Evolutionary conservation across 2,888 invertebrate species (phyloP).

Genomic region (Resseliella maxima): DNA sequence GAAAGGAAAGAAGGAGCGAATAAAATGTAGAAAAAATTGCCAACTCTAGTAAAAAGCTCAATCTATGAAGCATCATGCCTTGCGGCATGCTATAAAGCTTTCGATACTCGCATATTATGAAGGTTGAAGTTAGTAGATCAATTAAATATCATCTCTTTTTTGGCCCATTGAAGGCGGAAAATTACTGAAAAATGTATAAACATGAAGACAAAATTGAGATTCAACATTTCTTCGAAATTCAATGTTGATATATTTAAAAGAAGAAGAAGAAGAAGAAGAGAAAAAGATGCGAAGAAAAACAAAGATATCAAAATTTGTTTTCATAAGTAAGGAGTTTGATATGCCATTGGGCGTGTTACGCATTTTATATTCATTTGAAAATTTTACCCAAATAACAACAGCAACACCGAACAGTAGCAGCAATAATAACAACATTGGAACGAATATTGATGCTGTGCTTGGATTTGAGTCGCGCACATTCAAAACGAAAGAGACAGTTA

Average conservation of each 20-base stretch:
- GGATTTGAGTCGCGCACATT: not conserved
- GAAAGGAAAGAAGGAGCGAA: no score
- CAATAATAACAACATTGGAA: no score
- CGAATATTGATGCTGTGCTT: no score
- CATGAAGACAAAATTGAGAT: not conserved
- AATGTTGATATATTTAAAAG: not conserved
- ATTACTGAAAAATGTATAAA: not conserved
- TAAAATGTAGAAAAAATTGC: no score
- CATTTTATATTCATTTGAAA: not conserved
- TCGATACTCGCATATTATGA: constrained; percentile 46
- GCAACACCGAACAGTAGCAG: no score
- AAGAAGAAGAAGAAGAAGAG: not conserved
- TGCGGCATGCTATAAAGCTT: not conserved
- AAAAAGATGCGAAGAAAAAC: not conserved
- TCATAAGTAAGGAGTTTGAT: not conserved
- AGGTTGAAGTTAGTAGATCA: constrained; percentile 29
- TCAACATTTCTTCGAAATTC: not conserved
- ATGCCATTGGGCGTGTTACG: not conserved
- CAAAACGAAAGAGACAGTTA: not conserved
- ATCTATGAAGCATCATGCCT: constrained; percentile 24
- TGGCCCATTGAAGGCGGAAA: constrained; percentile 5
- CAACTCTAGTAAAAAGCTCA: not conserved
- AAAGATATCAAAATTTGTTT: constrained; percentile 4
- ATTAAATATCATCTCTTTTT: constrained; percentile 15
- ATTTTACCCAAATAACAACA: no score